Evolutionary conservation across 2,888 invertebrate species (phyloP), one percentile per base, ranked within the genome.

Genomic region (Agonum fuliginosum): DNA sequence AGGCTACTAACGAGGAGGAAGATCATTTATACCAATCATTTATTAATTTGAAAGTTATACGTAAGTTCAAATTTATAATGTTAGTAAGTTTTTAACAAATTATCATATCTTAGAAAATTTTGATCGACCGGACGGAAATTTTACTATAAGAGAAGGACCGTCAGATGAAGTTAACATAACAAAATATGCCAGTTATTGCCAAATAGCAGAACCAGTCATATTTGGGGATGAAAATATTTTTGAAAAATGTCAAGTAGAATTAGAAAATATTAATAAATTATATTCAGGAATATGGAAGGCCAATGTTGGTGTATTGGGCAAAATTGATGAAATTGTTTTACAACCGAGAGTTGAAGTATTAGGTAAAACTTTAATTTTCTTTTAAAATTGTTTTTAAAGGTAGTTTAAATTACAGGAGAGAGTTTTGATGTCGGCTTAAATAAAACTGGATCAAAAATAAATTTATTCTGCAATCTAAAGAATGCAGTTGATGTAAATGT

Each of bases 281-380:
- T 85, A 88, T 0, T 87, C 88, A 78, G 89, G 89, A 2, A 84
- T 84, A 65, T 89, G 89, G 89, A 84, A 84, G 58, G 84, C 89
- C 0, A 80, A 87, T 0, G 82, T 88, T 24, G 89, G 88, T 0
- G 71, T 89, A 8, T 87, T 87, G 1, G 89, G 89, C 3, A 83
- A 84, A 78, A 85, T 89, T 0, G 79, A 86, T 0, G 89, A 89
- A 81, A 75, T 88, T 46, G 83, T 84, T 12, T 78, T 87, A 2
- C 83, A 86, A 58, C 86, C 86, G 67, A 84, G 81, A 6, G 85
- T 89, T 2, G 81, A 83, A 67, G 87, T 82, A 14, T 8, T 67
- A 62, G 54, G 73, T 78, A 71, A 73, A 17, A 27, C 24, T 12
- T 24, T 12, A 24, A 54, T 24, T 24, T 12, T 1, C 12, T 3